A percentile compares a stretch with the other conserved stretches of the same genome.
phyloP scores from a whole-genome alignment of 1,140 invertebrate genomes.

The Philaenus spumarius region DNA sequence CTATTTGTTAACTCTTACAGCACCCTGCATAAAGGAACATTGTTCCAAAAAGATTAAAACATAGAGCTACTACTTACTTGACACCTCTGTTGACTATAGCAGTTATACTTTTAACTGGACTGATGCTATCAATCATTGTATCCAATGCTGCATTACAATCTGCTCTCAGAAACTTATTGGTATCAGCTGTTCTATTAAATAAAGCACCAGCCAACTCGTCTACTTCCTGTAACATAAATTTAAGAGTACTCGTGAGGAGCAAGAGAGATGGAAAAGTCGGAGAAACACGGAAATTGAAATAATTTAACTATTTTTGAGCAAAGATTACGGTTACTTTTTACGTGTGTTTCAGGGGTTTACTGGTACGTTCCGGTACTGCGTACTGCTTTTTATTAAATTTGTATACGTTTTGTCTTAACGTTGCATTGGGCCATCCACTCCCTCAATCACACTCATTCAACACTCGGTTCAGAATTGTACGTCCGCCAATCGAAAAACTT shows the following conservation, averaged over 20 bases:
- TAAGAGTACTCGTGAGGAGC: too few relatives aligned
- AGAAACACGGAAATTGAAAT: neutral
- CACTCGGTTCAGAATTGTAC: too few relatives aligned
- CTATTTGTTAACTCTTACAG: too few relatives aligned
- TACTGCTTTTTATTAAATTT: too few relatives aligned
- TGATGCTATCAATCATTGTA: slow-evolving; percentile 65
- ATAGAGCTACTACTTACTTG: slow-evolving; percentile 52
- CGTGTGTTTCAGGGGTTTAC: neutral
- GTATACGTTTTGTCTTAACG: too few relatives aligned
- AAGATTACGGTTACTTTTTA: neutral
- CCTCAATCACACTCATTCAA: too few relatives aligned
- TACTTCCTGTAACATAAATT: slow-evolving; percentile 57
- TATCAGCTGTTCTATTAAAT: slow-evolving; percentile 82
- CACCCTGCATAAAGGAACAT: too few relatives aligned
- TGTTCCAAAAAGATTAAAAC: too few relatives aligned
- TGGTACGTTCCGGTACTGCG: too few relatives aligned
- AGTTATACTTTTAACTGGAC: slow-evolving; percentile 48
- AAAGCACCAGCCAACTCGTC: slow-evolving; percentile 76
- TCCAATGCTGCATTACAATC: slow-evolving; percentile 79
- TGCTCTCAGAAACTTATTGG: slow-evolving; percentile 82
- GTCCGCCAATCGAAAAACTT: too few relatives aligned
- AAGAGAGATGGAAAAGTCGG: slow-evolving; percentile 10
- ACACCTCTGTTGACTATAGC: slow-evolving; percentile 54
- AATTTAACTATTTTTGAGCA: neutral
- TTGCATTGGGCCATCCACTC: too few relatives aligned